Base-by-base conservation (phyloP, 35 echinoderm and acorn worm genomes). In the Holothuria glaberrima region DNA sequence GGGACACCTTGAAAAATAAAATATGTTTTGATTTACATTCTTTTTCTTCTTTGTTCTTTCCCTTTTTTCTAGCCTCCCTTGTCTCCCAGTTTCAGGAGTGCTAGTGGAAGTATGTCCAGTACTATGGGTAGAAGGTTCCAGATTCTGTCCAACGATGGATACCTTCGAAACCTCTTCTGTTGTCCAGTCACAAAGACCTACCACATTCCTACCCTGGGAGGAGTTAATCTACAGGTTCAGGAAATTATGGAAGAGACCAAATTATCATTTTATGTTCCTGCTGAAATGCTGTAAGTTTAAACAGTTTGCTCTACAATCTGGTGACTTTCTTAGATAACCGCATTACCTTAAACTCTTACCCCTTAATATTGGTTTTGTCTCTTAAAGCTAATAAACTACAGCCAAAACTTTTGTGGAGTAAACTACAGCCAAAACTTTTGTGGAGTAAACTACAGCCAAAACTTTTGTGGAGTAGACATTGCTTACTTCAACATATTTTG, bases 161-260 rank as follows among this genome's bases (percentile, higher is more conserved):
- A 91, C 35, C 78, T 89, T 13, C 91, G 70, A 65, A 74, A 67
- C 21, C 82, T 94, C 27, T 92, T 75, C 67, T 91, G 93, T 75
- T 91, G 90, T 66, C 86, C 90, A 1, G 90, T 92, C 50, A 91
- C 70, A 22, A 98, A 98, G 84, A 90, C 94, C 4, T 98, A 98
- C 58, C 82, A 92, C 24, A 89, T 87, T 38, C 95, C 89, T 22
- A 89, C 93, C 59, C 59, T 56, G 18, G 89, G 87, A 35, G 95
- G 92, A 16, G 86, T 38, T 3, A 71, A 56, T 38, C 87, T 93
- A 21, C 90, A 90, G 54, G 96, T 98, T 48, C 93, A 98, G 69
- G 96, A 98, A 79, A 88, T 90, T 28, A 98, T 98, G 96, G 91
- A 75, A 34, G 96, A 98, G 86, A 92, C 90, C 65, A 92, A 88